Base-by-base conservation (phyloP, 2,888 invertebrate genomes). In the Drosophila helvetica region DNA sequence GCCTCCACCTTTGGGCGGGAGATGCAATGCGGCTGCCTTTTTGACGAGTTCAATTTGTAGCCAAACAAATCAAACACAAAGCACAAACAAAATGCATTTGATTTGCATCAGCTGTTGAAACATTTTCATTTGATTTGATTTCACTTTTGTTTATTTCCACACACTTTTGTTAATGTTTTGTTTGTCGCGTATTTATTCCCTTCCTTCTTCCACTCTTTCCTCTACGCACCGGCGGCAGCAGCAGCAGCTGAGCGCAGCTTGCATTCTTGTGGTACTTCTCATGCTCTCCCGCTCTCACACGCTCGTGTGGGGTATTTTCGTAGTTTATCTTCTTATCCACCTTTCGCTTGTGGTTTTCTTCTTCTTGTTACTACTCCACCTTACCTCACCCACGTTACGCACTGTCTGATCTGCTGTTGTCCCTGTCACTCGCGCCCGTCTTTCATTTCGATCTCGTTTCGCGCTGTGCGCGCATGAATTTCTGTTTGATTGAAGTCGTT, bases 21-120 rank as follows among this genome's bases (percentile, higher is more conserved):
- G 38, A n/a, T 51, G 50, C 30, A 61, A 56, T 12, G 47, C 15
- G 67, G 80, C 78, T 74, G 55, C 56, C 42, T 71, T 66, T 56
- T 74, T 84, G 83, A 88, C 86, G 86, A 73, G 78, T 88, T 79
- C 88, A 88, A 84, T 84, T 84, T 88, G 83, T 88, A 86, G 88
- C 80, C 86, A 84, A 84, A 85, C 86, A 88, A 86, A 82, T 84
- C 78, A 75, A 85, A 83, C 62, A 74, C 84, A 78, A 72, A 59
- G 68, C 68, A 68, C 61, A 59, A 55, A 65, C 70, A 75, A 69
- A 64, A 60, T 59, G 60, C 64, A 58, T 75, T 80, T 83, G 83
- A 83, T 83, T 79, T 87, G 75, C 88, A 85, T 83, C 83, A 87
- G 83, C 83, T 83, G 83, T 78, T 85, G 83, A 83, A 82, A 78